Conservation (phyloP, 1,140 invertebrate genomes). For the Bradysia coprophila region DNA sequence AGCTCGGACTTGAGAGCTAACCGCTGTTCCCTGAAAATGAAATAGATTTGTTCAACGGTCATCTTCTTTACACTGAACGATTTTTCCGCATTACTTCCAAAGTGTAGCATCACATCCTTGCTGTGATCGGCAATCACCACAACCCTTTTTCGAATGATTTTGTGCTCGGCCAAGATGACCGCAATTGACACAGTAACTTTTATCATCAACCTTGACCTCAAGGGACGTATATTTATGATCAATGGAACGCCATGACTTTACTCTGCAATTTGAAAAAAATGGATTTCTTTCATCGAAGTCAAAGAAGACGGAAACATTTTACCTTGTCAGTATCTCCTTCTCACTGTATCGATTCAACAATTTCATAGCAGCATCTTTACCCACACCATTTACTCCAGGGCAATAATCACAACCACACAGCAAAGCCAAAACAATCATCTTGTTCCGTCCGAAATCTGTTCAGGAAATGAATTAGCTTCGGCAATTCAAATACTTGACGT, state of each 20-base stretch:
- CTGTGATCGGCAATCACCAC: constrained; percentile 34
- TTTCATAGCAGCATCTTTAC: constrained; percentile 56
- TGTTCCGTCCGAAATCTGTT: constrained; percentile 54
- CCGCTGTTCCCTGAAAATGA: constrained; percentile 31
- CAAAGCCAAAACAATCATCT: constrained; percentile 65
- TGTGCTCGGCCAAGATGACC: constrained; percentile 41
- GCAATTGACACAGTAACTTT: constrained; percentile 42
- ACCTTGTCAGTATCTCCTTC: constrained; percentile 39
- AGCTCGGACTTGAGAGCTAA: constrained; percentile 44
- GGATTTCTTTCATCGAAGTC: background rate
- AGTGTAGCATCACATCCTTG: constrained; percentile 35
- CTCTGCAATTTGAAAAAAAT: constrained; percentile 14
- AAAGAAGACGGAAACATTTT: constrained; percentile 3
- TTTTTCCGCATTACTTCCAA: constrained; percentile 31
- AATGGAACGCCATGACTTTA: constrained; percentile 40
- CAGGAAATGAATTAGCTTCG: constrained; percentile 8
- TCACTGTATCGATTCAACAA: constrained; percentile 44
- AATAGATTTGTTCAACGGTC: constrained; percentile 3
- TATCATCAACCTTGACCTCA: constrained; percentile 29
- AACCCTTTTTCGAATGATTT: constrained; percentile 39
- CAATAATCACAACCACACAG: constrained; percentile 78
- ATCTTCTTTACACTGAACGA: background rate
- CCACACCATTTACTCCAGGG: constrained; percentile 59
- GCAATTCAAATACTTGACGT: background rate
- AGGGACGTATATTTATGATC: constrained; percentile 28